A percentile compares a stretch with the other conserved stretches of the same genome.
Conservation (phyloP, 2,797 vertebrate genomes). For the Hydrocynus forskahlii region DNA sequence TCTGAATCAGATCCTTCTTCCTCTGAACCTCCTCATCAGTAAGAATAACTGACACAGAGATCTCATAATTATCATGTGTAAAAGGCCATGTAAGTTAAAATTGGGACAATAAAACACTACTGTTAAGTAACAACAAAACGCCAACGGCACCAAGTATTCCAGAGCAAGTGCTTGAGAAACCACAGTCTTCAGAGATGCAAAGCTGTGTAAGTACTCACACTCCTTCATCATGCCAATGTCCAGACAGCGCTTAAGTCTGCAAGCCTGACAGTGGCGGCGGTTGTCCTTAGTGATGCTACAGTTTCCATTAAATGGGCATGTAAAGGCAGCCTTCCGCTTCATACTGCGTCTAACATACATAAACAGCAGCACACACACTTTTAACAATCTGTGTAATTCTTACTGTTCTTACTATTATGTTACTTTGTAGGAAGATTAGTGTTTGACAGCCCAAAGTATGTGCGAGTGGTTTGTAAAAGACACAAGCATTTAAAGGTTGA, state of each 20-base stretch:
- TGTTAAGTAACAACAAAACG: neutral
- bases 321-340: conserved; percentile 95
- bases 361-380: conserved; percentile 14
- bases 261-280: conserved; percentile 96
- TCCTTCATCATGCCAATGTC: conserved; percentile 92
- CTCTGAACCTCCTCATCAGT: conserved; percentile 97
- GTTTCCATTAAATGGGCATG: conserved; percentile 90
- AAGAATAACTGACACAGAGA: conserved; percentile 85
- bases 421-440: neutral
- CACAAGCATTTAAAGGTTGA: conserved; percentile 31
- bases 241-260: conserved; percentile 92
- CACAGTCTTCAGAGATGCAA: conserved; percentile 12
- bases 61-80: neutral
- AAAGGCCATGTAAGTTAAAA: conserved; percentile 3
- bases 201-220: conserved; percentile 82
- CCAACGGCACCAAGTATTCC: neutral
- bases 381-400: conserved; percentile 19
- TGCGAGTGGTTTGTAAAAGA: neutral
- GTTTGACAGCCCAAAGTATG: neutral
- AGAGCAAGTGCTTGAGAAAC: neutral
- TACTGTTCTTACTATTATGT: too few relatives aligned
- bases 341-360: conserved; percentile 86
- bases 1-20: conserved; percentile 93
- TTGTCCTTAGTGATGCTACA: conserved; percentile 98
- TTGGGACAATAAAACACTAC: conserved; percentile 26